Conservation (phyloP, 2,113 vertebrate species). For the Egretta garzetta region DNA sequence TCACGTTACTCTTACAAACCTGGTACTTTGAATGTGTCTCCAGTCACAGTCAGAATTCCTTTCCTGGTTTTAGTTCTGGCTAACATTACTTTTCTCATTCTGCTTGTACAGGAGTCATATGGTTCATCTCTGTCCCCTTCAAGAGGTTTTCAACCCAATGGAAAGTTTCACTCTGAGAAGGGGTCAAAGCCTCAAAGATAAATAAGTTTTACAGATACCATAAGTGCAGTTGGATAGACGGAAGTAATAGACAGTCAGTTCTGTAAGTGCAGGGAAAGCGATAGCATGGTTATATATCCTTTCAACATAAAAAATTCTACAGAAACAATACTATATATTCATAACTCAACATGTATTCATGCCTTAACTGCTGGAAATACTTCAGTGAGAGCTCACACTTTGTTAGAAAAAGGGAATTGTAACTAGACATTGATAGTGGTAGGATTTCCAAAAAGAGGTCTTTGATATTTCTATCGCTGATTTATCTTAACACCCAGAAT, state of each 20-base stretch:
- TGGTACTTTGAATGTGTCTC: neutral
- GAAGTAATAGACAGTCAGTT: neutral
- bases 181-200: neutral
- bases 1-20: neutral
- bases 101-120: too few relatives aligned
- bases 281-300: neutral
- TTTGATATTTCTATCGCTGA: neutral
- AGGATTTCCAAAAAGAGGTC: neutral
- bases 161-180: neutral
- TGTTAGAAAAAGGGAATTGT: neutral
- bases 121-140: neutral
- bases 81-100: neutral
- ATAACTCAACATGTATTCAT: neutral
- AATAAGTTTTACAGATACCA: neutral
- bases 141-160: neutral
- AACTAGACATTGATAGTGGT: rapidly evolving
- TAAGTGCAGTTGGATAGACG: neutral
- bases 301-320: neutral
- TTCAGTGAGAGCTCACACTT: neutral
- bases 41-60: neutral
- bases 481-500: neutral
- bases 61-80: neutral
- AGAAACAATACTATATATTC: neutral
- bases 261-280: neutral
- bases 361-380: neutral